Percentiles rank a stretch among this genome's conserved stretches.
phyloP scores from a whole-genome alignment of 2,797 vertebrate genomes.

The Toxotes lorentzi region DNA sequence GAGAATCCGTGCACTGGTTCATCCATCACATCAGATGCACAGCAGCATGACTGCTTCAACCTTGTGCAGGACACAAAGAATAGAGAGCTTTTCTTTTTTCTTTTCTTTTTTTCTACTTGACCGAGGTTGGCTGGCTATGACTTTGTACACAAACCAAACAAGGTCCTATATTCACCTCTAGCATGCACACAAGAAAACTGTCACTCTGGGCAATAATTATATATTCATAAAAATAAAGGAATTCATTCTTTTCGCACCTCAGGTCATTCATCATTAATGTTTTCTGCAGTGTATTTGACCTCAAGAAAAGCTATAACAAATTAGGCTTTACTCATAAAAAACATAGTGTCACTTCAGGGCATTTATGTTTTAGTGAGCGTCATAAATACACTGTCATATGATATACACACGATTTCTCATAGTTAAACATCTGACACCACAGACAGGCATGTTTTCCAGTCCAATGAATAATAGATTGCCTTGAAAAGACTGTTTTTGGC shows the following conservation, averaged over 20 bases:
- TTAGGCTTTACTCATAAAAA: neutral
- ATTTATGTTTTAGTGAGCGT: conserved; percentile 6
- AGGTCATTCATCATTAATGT: conserved; percentile 28
- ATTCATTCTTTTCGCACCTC: conserved; percentile 27
- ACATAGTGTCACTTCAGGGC: neutral
- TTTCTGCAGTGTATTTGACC: conserved; percentile 25
- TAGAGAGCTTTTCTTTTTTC: conserved; percentile 7
- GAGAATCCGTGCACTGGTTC: conserved; percentile 37
- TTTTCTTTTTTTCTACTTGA: conserved; percentile 45
- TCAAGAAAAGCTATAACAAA: conserved; percentile 12
- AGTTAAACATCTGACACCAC: conserved; percentile 22
- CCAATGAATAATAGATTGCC: conserved; percentile 50
- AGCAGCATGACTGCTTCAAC: conserved; percentile 61
- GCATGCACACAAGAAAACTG: conserved; percentile 28
- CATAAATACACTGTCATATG: conserved; percentile 6
- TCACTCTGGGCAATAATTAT: conserved; percentile 32
- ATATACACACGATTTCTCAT: conserved; percentile 8
- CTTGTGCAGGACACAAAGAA: conserved; percentile 56
- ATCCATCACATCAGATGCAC: conserved; percentile 63
- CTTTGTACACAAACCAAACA: conserved; percentile 50
- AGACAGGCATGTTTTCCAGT: conserved; percentile 34
- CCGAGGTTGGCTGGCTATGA: conserved; percentile 35
- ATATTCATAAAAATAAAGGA: conserved; percentile 25
- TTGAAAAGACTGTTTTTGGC: conserved; percentile 59
- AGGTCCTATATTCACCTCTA: conserved; percentile 27